Percentiles rank a stretch among this genome's conserved stretches.
Evolutionary conservation across 1,140 invertebrate genomes (phyloP).

Genomic region (Atta colombica): DNA sequence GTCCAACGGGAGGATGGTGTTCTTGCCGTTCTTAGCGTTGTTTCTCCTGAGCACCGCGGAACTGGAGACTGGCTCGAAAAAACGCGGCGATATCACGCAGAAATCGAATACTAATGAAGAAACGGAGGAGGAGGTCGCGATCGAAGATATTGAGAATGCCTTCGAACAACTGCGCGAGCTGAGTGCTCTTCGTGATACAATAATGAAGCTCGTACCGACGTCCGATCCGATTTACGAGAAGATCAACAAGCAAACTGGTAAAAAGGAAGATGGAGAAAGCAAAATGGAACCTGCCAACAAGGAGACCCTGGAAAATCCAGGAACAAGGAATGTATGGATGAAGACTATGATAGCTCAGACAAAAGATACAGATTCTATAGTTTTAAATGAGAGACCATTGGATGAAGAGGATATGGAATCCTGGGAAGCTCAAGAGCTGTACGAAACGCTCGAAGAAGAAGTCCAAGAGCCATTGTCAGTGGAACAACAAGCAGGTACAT

Average conservation of each 20-base stretch:
- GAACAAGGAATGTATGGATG: conserved; percentile 71
- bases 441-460: conserved; percentile 85
- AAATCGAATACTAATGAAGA: conserved; percentile 76
- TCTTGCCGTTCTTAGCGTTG: conserved; percentile 63
- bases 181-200: conserved; percentile 77
- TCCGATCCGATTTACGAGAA: conserved; percentile 75
- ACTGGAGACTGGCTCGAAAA: conserved; percentile 70
- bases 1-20: conserved; percentile 21
- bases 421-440: conserved; percentile 76
- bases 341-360: conserved; percentile 70
- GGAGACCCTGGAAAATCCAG: conserved; percentile 60
- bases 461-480: conserved; percentile 86
- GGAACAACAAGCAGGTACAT: conserved; percentile 88
- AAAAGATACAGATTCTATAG: conserved; percentile 60
- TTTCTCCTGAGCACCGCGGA: conserved; percentile 71
- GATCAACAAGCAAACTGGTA: conserved; percentile 70
- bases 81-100: conserved; percentile 59
- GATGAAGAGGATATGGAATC: conserved; percentile 68
- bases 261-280: conserved; percentile 66
- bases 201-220: conserved; percentile 78
- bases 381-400: conserved; percentile 36
- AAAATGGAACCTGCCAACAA: conserved; percentile 63
- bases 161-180: conserved; percentile 80
- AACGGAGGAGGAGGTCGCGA: conserved; percentile 73
- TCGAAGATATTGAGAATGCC: conserved; percentile 77